Conservation (phyloP, 2,797 vertebrate species). For the Myotis vivesi region DNA sequence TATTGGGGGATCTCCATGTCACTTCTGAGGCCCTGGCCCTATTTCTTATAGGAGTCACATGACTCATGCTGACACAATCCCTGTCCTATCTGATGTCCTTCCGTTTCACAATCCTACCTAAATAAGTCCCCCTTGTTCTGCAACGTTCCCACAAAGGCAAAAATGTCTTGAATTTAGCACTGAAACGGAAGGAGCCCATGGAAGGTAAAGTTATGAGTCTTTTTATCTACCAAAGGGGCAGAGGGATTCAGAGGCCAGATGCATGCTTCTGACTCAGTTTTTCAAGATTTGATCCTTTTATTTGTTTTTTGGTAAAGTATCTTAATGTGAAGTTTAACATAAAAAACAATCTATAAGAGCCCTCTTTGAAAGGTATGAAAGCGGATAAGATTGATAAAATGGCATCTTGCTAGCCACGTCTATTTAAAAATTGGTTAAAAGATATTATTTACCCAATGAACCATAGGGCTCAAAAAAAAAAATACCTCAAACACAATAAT, state of each 20-base stretch:
- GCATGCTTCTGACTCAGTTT: not conserved
- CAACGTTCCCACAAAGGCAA: not conserved
- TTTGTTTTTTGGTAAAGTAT: not conserved
- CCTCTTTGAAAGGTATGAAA: not conserved
- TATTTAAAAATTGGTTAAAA: conserved; percentile 62
- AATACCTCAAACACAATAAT: conserved; percentile 10
- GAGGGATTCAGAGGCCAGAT: not conserved
- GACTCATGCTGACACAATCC: not conserved
- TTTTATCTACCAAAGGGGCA: not conserved
- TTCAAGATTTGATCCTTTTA: not conserved
- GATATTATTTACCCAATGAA: conserved; percentile 63
- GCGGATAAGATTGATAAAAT: conserved; percentile 45
- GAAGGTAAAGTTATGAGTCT: not conserved
- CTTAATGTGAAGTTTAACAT: conserved; percentile 59
- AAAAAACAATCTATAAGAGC: not conserved
- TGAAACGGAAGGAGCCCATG: not conserved
- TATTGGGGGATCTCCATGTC: not conserved
- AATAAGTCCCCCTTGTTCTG: not conserved
- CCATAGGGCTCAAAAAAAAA: conserved; percentile 11
- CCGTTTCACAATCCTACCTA: not conserved
- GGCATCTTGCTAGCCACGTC: not conserved
- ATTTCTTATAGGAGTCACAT: not conserved
- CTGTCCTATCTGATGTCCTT: not conserved
- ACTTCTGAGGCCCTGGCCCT: not conserved
- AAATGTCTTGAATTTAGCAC: not conserved